Conservation (phyloP, 2,888 invertebrate species). For the Dicyrtoma fusca region DNA sequence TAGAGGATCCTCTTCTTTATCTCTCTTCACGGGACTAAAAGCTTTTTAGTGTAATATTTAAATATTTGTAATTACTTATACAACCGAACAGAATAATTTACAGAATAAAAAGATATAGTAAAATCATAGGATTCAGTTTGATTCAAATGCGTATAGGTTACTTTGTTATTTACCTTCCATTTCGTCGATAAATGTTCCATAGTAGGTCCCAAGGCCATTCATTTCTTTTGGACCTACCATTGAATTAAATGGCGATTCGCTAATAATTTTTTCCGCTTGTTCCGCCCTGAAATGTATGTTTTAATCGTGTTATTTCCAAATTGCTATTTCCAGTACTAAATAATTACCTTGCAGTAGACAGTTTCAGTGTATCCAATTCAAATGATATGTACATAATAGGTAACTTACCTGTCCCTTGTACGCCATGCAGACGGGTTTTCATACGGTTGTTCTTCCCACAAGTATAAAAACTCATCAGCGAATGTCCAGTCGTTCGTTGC, state of each 20-base stretch:
- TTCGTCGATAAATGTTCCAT: constrained; percentile 61
- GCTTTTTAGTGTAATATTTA: constrained; percentile 47
- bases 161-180: constrained; percentile 47
- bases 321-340: neutral
- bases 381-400: neutral
- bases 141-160: too few species aligned
- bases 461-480: constrained; percentile 46
- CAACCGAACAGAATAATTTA: neutral
- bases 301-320: neutral
- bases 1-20: constrained; percentile 28
- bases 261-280: constrained; percentile 27
- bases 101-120: neutral
- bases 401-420: constrained; percentile 39
- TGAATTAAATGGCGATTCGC: constrained; percentile 42
- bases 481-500: constrained; percentile 55
- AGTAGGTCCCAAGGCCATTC: constrained; percentile 63
- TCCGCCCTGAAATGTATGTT: constrained; percentile 5
- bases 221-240: constrained; percentile 41
- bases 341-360: neutral
- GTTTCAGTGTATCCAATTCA: neutral
- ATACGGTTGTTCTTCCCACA: constrained; percentile 53
- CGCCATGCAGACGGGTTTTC: constrained; percentile 49
- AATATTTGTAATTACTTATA: neutral
- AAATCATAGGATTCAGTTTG: neutral
- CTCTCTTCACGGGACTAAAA: constrained; percentile 52